A percentile compares a stretch with the other conserved stretches of the same genome.
Evolutionary conservation across 35 echinoderm and acorn worm genomes (phyloP).

Genomic region (Ptychodera flava): DNA sequence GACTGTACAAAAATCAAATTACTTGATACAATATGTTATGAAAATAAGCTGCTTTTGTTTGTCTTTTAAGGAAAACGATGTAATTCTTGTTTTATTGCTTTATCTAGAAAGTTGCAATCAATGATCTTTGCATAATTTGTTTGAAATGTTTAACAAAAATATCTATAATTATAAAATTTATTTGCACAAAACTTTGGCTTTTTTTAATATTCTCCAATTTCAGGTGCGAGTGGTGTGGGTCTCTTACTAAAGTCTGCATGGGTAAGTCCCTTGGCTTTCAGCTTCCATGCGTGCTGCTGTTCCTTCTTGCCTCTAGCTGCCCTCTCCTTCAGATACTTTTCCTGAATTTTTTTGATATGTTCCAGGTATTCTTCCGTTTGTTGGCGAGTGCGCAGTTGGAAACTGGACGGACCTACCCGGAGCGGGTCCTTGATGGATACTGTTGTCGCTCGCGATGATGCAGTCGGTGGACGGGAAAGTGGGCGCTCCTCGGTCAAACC

Average conservation of each 20-base stretch:
- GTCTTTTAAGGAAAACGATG: too few species aligned
- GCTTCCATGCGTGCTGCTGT: conserved; percentile 57
- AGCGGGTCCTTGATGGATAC: conserved; percentile 72
- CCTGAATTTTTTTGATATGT: conserved; percentile 50
- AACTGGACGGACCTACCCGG: conserved; percentile 27
- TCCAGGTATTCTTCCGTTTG: conserved; percentile 76
- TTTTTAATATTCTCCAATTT: neutral
- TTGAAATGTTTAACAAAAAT: too few species aligned
- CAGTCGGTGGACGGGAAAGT: neutral
- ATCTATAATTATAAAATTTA: too few species aligned
- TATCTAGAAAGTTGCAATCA: too few species aligned
- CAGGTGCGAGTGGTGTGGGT: neutral
- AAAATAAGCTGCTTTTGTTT: too few species aligned
- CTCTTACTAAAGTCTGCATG: conserved; percentile 19
- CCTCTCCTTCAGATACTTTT: conserved; percentile 40
- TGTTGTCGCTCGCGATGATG: neutral
- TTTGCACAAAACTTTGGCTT: neutral
- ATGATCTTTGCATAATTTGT: too few species aligned
- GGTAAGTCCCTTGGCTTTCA: conserved; percentile 49
- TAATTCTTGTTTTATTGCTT: too few species aligned
- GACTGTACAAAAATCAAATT: too few species aligned
- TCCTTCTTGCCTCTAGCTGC: conserved; percentile 23
- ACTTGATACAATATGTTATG: too few species aligned
- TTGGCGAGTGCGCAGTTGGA: conserved; percentile 62
- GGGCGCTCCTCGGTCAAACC: neutral